These are phyloP conservation scores for Pelosia muscerda DNA, from an alignment of 2,888 invertebrate species.

Conservation along the genomic window DNA sequence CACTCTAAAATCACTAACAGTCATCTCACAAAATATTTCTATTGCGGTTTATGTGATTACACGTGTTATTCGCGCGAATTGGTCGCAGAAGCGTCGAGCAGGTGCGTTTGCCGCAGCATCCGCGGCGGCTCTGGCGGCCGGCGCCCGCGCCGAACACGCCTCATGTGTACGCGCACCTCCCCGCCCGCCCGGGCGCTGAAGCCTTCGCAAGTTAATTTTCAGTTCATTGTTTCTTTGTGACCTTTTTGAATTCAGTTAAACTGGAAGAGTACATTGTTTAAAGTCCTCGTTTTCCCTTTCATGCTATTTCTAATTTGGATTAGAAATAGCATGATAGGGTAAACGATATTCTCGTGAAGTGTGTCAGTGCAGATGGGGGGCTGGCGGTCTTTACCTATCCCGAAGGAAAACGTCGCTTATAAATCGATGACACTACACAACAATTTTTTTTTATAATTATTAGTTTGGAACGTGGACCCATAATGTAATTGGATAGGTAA, in stretches of 20 bases:
- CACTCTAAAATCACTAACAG: slow-evolving; percentile 74
- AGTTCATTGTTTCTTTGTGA: slow-evolving; percentile 26
- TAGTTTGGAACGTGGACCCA: neutral
- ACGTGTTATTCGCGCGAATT: slow-evolving; percentile 54
- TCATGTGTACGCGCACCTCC: slow-evolving; percentile 77
- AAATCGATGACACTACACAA: too few species aligned
- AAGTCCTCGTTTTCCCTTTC: neutral
- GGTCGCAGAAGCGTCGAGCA: slow-evolving; percentile 58
- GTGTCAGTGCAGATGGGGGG: neutral
- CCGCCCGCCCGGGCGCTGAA: slow-evolving; percentile 73
- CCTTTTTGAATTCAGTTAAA: neutral
- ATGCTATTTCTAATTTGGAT: neutral
- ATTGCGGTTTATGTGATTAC: slow-evolving; percentile 34
- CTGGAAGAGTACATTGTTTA: neutral
- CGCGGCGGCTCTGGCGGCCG: slow-evolving; percentile 73
- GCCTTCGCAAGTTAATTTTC: slow-evolving; percentile 67
- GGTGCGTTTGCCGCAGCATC: slow-evolving; percentile 83
- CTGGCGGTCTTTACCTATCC: neutral
- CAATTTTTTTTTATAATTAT: neutral
- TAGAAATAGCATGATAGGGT: neutral
- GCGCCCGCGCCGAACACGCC: slow-evolving; percentile 67
- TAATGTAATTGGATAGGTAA: neutral
- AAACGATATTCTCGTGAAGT: neutral
- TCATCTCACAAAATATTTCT: slow-evolving; percentile 66
- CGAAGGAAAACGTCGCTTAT: neutral